These are phyloP conservation scores for Natator depressus DNA, from an alignment of 2,113 vertebrate genomes.

Conservation along the genomic window DNA sequence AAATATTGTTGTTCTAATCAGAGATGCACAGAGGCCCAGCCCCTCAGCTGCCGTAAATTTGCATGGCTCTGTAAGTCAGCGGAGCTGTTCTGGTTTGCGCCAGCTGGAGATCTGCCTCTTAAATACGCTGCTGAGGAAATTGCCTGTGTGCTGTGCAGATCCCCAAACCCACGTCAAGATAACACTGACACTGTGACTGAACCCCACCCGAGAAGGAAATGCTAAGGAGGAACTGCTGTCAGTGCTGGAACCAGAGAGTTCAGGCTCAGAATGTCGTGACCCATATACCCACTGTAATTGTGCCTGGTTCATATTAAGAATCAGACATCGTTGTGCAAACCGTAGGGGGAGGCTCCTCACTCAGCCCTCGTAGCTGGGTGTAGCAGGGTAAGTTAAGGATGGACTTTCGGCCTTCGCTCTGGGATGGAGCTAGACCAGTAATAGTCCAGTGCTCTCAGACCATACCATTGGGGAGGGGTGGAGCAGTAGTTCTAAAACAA, in stretches of 20 bases:
- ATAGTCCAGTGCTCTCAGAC: not conserved
- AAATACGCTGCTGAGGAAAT: not conserved
- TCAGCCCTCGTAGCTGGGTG: not conserved
- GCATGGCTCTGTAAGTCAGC: accelerated
- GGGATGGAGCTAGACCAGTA: not conserved
- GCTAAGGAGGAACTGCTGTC: accelerated
- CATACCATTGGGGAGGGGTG: not conserved
- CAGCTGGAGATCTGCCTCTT: not conserved
- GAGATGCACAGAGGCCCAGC: not conserved
- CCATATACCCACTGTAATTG: not conserved
- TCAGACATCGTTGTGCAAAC: not conserved
- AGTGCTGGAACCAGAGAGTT: not conserved
- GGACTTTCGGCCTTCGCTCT: constrained; percentile 3
- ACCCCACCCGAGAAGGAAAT: not conserved
- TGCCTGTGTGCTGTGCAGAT: not conserved
- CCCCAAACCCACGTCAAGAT: not conserved
- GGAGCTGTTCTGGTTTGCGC: not conserved
- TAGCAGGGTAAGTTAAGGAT: not conserved
- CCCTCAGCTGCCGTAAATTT: not conserved
- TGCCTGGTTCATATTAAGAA: not conserved
- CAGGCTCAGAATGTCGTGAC: not conserved
- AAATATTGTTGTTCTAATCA: not conserved
- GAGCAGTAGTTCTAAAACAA: not conserved
- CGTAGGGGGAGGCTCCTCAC: not conserved
- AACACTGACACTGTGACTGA: accelerated